Evolutionary conservation across 2,113 vertebrate genomes (phyloP).

Genomic region (Alethe diademata): DNA sequence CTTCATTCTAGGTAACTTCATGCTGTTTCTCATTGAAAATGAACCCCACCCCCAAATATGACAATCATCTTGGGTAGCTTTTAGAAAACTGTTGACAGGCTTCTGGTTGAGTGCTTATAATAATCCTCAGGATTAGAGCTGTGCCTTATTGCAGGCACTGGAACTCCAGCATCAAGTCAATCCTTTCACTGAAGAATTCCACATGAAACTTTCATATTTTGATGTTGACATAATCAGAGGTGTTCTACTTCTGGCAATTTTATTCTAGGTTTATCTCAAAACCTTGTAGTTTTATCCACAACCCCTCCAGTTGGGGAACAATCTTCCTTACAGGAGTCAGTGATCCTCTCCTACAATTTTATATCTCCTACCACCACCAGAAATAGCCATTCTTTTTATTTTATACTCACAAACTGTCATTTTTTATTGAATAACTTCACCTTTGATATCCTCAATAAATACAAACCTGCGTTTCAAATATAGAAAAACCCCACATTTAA

Average conservation of each 20-base stretch:
- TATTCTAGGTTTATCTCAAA: neutral
- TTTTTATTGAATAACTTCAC: neutral
- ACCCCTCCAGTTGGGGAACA: neutral
- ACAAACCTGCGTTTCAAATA: neutral
- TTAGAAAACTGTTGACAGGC: neutral
- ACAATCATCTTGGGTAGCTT: neutral
- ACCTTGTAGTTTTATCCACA: neutral
- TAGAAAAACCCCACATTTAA: accelerated
- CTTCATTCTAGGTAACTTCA: neutral
- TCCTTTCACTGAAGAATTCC: neutral
- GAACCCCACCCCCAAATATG: neutral
- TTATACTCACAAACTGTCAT: neutral
- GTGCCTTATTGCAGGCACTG: neutral
- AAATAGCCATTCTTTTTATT: neutral
- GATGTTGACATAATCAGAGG: neutral
- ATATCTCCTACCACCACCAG: neutral
- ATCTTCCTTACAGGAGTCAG: neutral
- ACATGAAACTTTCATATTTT: neutral
- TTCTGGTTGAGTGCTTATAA: neutral
- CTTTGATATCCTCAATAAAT: neutral
- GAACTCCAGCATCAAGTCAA: neutral
- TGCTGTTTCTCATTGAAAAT: neutral
- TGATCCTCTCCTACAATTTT: neutral
- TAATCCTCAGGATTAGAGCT: neutral
- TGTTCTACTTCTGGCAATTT: neutral